Evolutionary conservation across 2,113 vertebrate species (phyloP).

Genomic region (Sinosuthora webbiana): DNA sequence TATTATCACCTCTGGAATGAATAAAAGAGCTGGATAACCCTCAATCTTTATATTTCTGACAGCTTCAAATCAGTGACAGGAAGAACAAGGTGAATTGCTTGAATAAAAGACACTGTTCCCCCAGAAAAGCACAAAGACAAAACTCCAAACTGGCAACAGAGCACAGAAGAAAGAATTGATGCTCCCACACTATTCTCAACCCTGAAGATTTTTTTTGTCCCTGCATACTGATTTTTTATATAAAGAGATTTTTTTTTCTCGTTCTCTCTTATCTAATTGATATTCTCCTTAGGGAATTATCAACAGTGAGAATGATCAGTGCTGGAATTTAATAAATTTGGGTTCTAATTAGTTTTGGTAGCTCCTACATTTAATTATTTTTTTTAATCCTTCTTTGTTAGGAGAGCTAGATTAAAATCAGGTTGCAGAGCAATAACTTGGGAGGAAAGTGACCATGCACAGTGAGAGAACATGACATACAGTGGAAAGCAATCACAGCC

Average conservation of each 20-base stretch:
- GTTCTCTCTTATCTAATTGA: not conserved
- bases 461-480: not conserved
- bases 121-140: not conserved
- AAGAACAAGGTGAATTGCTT: not conserved
- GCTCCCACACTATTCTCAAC: not conserved
- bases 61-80: not conserved
- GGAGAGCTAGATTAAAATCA: not conserved
- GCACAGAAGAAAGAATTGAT: not conserved
- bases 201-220: not conserved
- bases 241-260: not conserved
- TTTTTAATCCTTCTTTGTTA: not conserved
- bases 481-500: not conserved
- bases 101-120: not conserved
- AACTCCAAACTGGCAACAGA: not conserved
- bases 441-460: not conserved
- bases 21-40: not conserved
- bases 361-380: not conserved
- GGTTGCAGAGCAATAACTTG: not conserved
- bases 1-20: not conserved
- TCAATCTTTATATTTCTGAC: not conserved
- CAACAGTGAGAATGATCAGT: not conserved
- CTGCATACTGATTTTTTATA: not conserved
- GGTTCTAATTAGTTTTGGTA: not conserved
- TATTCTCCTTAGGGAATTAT: not conserved
- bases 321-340: not conserved